Evolutionary conservation across 1,140 invertebrate genomes (phyloP).

Genomic region (Aricia agestis): DNA sequence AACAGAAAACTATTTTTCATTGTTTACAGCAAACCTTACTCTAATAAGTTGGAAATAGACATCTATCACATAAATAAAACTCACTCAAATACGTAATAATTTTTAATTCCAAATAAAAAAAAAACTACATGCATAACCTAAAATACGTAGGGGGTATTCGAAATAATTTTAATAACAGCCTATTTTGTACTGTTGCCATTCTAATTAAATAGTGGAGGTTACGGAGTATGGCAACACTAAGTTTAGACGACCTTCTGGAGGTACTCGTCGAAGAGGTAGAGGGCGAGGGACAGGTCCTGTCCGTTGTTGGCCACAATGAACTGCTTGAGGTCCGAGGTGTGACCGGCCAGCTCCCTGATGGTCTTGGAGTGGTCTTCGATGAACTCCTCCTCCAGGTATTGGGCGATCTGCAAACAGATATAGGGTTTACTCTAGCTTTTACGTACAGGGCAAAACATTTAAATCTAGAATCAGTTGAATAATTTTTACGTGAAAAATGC

Average conservation of each 20-base stretch:
- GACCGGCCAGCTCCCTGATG: conserved; percentile 82
- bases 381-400: conserved; percentile 86
- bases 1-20: not conserved
- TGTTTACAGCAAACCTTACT: not conserved
- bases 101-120: conserved; percentile 9
- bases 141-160: not conserved
- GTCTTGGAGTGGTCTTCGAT: conserved; percentile 80
- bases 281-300: conserved; percentile 78
- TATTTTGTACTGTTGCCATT: conserved; percentile 15
- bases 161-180: conserved; percentile 6
- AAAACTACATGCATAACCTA: conserved; percentile 11
- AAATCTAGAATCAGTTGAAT: no score
- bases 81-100: not conserved
- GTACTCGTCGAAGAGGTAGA: conserved; percentile 88
- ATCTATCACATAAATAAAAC: not conserved
- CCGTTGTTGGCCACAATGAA: conserved; percentile 78
- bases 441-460: no score
- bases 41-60: not conserved
- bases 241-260: conserved; percentile 77
- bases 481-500: no score
- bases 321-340: conserved; percentile 83
- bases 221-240: not conserved
- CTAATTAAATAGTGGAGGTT: conserved; percentile 23
- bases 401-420: conserved; percentile 76
- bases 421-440: no score